Evolutionary conservation across 1,140 invertebrate genomes (phyloP).

Genomic region (Heliconius nattereri): DNA sequence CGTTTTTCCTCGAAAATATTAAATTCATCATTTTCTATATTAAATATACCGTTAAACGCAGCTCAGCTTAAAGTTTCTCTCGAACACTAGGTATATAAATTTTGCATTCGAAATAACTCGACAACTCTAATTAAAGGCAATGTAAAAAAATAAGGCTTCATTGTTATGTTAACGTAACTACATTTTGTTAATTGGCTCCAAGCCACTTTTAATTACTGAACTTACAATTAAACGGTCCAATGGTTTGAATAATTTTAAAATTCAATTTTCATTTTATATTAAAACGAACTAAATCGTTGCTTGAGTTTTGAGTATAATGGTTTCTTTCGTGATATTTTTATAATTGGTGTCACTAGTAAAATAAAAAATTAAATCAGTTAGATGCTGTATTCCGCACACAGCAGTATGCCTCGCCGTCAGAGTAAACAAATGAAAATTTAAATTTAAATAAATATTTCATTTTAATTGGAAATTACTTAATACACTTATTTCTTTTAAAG

Average conservation of each 20-base stretch:
- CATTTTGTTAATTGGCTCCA: constrained; percentile 74
- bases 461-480: no score
- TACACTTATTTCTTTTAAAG: no score
- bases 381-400: no score
- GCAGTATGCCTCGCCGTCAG: no score
- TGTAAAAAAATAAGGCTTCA: constrained; percentile 60
- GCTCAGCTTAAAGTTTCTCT: constrained; percentile 1
- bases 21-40: neutral
- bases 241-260: constrained; percentile 29
- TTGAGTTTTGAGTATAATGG: neutral
- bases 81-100: constrained; percentile 28
- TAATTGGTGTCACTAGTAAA: neutral
- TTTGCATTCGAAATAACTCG: constrained; percentile 44
- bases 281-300: neutral
- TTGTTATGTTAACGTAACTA: constrained; percentile 68
- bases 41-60: neutral
- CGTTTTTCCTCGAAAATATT: no score
- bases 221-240: constrained; percentile 40
- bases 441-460: no score
- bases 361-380: neutral
- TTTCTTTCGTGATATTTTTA: no score
- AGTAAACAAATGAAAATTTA: no score
- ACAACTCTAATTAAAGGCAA: constrained; percentile 67
- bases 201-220: constrained; percentile 71
- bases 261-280: constrained; percentile 32